A percentile compares a stretch with the other conserved stretches of the same genome.
Conservation (phyloP, 2,797 vertebrate genomes). For the Diglossa cyanea region DNA sequence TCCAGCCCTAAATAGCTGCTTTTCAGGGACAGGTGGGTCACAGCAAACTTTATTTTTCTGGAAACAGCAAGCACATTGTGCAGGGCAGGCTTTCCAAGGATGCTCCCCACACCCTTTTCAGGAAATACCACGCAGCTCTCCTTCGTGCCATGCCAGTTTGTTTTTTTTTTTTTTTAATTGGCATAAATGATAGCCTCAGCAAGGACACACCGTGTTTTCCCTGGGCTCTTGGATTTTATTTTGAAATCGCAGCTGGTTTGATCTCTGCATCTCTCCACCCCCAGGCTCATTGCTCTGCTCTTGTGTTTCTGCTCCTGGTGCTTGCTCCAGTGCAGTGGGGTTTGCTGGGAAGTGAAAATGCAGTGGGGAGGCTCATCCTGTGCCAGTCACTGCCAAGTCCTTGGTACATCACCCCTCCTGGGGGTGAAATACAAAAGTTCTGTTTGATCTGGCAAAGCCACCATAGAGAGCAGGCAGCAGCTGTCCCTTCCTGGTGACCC, state of each 20-base stretch:
- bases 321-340: not conserved
- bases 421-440: not conserved
- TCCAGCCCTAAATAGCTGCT: conserved; percentile 56
- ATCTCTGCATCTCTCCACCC: conserved; percentile 6
- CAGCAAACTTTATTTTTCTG: conserved; percentile 41
- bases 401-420: not conserved
- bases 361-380: not conserved
- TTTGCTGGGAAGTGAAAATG: not conserved
- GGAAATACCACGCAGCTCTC: conserved; percentile 67
- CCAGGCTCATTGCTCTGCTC: not conserved
- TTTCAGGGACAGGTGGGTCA: conserved; percentile 64
- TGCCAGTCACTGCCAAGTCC: fast-evolving
- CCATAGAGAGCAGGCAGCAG: not conserved
- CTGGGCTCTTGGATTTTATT: not conserved
- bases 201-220: not conserved
- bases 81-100: conserved; percentile 68
- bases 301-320: not conserved
- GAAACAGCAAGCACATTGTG: conserved; percentile 64
- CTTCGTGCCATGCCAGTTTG: conserved; percentile 51
- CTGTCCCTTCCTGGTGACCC: not conserved
- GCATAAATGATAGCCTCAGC: conserved; percentile 28
- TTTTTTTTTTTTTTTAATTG: not conserved
- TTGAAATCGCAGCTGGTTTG: not conserved
- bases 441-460: not conserved
- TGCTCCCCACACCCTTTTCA: conserved; percentile 62